phyloP scores from a whole-genome alignment of 2,797 vertebrate species.

The Trichosurus vulpecula region DNA sequence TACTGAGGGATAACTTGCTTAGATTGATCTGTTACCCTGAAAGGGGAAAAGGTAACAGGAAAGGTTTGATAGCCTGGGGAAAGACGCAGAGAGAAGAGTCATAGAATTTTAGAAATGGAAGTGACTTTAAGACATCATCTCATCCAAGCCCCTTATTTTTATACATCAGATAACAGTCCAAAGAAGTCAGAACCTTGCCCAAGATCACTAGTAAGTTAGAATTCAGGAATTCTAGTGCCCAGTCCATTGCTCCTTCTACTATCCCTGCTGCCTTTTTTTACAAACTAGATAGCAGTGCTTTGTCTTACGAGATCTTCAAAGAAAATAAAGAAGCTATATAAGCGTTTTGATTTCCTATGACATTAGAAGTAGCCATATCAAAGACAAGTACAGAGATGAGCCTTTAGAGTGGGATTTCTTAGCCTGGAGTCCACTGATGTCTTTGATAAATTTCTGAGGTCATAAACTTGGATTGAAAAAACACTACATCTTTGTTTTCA shows the following conservation, averaged over 20 bases:
- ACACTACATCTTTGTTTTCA: background rate
- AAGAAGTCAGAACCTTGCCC: background rate
- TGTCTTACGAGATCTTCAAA: background rate
- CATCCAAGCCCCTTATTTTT: background rate
- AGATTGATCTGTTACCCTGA: background rate
- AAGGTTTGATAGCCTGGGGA: background rate
- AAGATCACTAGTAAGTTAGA: background rate
- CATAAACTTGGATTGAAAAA: background rate
- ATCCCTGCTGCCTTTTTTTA: background rate
- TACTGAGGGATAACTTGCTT: background rate
- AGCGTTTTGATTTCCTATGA: background rate
- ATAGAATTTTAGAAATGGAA: background rate
- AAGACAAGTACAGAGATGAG: background rate
- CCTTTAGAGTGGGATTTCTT: background rate
- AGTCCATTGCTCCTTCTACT: background rate
- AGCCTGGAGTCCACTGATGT: background rate
- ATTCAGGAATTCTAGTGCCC: background rate
- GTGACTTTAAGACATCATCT: background rate
- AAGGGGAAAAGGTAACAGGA: background rate
- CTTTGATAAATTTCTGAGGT: background rate
- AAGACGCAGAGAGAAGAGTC: background rate
- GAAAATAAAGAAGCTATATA: background rate
- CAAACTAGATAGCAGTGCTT: background rate
- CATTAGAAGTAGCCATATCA: background rate
- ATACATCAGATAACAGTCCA: background rate